These are phyloP conservation scores for Nomada fucata DNA, from an alignment of 2,888 invertebrate genomes.

Conservation along the genomic window DNA sequence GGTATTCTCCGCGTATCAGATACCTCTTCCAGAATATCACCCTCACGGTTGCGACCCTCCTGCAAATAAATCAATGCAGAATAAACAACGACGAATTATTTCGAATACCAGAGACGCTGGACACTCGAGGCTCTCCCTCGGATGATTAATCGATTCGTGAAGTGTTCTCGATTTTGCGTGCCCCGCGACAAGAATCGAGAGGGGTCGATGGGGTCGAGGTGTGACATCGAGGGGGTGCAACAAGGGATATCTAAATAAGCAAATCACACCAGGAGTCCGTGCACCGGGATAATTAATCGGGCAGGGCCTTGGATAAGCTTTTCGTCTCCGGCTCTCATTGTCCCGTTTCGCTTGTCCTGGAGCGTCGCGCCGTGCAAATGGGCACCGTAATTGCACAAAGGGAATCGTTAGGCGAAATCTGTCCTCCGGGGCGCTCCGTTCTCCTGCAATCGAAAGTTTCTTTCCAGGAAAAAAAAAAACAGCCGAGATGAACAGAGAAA, in stretches of 20 bases:
- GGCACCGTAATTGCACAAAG: slow-evolving; percentile 68
- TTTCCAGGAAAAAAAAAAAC: slow-evolving; percentile 3
- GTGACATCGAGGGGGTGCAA: slow-evolving; percentile 29
- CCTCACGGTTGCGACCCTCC: too few species aligned
- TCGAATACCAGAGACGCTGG: background rate
- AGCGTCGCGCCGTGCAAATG: slow-evolving; percentile 45
- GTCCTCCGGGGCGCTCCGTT: slow-evolving; percentile 23
- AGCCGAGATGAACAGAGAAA: background rate
- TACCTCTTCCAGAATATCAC: too few species aligned
- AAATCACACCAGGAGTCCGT: slow-evolving; percentile 51
- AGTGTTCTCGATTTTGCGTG: slow-evolving; percentile 44
- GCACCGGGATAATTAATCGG: slow-evolving; percentile 69
- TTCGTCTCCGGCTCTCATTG: slow-evolving; percentile 60
- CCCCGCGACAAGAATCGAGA: slow-evolving; percentile 24
- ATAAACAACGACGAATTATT: slow-evolving; percentile 15
- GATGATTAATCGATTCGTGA: slow-evolving; percentile 37
- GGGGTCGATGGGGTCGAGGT: slow-evolving; percentile 21
- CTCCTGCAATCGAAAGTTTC: slow-evolving; percentile 43
- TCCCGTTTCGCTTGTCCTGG: slow-evolving; percentile 50
- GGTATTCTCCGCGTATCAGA: too few species aligned
- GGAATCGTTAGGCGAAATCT: slow-evolving; percentile 66
- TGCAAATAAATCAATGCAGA: too few species aligned
- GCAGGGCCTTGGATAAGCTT: slow-evolving; percentile 50
- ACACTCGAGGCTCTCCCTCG: background rate
- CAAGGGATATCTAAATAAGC: slow-evolving; percentile 48